A percentile compares a stretch with the other conserved stretches of the same genome.
These are phyloP conservation scores for Oxycera nigricornis DNA, from an alignment of 2,888 invertebrate species.

Conservation along the genomic window DNA sequence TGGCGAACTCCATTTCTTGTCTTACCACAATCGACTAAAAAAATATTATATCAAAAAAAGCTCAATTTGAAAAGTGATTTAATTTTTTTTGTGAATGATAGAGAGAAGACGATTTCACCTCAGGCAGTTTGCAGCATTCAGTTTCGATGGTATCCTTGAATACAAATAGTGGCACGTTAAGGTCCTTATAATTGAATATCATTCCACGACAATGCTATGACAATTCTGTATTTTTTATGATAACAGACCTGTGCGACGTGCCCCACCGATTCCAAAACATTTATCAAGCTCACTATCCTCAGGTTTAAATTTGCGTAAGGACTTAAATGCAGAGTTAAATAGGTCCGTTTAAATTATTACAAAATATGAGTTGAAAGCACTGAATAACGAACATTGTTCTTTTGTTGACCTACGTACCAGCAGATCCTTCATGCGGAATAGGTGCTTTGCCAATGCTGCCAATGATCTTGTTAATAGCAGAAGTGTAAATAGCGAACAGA, in stretches of 20 bases:
- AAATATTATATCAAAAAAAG: too few relatives aligned
- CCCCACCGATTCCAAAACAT: constrained; percentile 40
- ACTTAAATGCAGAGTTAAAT: constrained; percentile 6
- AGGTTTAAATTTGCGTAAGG: constrained; percentile 15
- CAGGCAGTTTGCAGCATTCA: constrained; percentile 28
- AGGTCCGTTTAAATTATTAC: constrained; percentile 24
- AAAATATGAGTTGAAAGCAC: not conserved
- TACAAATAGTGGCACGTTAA: constrained; percentile 10
- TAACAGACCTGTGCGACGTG: constrained; percentile 42
- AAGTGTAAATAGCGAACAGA: not conserved
- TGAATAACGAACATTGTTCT: too few relatives aligned
- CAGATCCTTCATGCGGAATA: constrained; percentile 9
- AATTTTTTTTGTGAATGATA: not conserved
- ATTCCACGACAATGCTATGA: not conserved
- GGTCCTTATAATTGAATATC: not conserved
- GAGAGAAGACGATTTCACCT: not conserved
- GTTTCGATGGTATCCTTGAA: constrained; percentile 20
- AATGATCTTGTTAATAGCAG: not conserved
- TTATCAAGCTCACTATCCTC: constrained; percentile 33
- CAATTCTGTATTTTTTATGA: not conserved
- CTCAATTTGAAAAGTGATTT: not conserved
- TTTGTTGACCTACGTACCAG: not conserved
- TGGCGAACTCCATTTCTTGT: too few relatives aligned
- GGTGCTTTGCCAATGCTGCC: not conserved
- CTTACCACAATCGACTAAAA: too few relatives aligned